Evolutionary conservation across 1,140 invertebrate species (phyloP).

Genomic region (Choristoneura fumiferana): DNA sequence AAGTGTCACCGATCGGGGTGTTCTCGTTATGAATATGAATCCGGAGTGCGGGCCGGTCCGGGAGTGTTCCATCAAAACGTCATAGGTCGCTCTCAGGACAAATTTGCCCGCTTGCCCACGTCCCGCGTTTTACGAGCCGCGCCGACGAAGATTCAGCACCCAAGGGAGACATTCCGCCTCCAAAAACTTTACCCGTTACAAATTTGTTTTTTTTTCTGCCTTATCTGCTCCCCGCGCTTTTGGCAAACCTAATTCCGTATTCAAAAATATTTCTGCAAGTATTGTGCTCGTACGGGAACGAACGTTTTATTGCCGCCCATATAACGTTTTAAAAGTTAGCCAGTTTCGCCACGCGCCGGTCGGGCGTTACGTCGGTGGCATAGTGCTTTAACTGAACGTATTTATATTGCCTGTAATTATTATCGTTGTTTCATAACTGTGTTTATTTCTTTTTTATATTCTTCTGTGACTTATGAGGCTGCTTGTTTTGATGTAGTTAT

Average conservation of each 20-base stretch:
- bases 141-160: constrained; percentile 76
- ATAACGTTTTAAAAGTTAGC: constrained; percentile 77
- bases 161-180: constrained; percentile 74
- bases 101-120: constrained; percentile 74
- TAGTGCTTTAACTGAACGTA: constrained; percentile 39
- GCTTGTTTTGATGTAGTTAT: constrained; percentile 9
- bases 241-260: constrained; percentile 78
- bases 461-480: constrained; percentile 7
- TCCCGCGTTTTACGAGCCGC: constrained; percentile 73
- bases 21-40: constrained; percentile 75
- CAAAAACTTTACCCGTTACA: constrained; percentile 78
- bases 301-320: constrained; percentile 74
- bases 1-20: constrained; percentile 40
- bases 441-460: constrained; percentile 25
- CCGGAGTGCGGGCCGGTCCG: constrained; percentile 64
- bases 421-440: constrained; percentile 64
- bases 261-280: constrained; percentile 78
- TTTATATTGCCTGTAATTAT: constrained; percentile 57
- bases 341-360: constrained; percentile 62
- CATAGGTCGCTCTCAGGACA: constrained; percentile 75
- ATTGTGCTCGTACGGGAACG: constrained; percentile 72
- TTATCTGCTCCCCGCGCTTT: constrained; percentile 75
- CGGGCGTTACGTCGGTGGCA: constrained; percentile 28
- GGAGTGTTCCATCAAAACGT: constrained; percentile 74
- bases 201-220: constrained; percentile 78